phyloP scores from a whole-genome alignment of 2,113 vertebrate genomes.

The Aldabrachelys gigantea region DNA sequence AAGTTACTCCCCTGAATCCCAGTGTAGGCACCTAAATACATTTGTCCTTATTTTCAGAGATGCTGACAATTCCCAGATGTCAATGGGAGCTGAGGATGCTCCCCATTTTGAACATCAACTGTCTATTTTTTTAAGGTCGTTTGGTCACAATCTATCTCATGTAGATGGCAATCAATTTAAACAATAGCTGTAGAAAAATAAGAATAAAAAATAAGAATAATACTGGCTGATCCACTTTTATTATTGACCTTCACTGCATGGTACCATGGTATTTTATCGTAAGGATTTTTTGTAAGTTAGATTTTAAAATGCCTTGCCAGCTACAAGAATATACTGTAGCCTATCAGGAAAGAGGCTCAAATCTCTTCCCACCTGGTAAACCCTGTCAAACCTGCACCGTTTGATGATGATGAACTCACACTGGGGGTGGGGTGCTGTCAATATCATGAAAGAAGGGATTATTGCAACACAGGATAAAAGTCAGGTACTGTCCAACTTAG shows the following conservation, averaged over 20 bases:
- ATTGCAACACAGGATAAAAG: not conserved
- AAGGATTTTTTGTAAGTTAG: not conserved
- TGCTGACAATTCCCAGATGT: not conserved
- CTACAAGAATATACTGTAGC: accelerated
- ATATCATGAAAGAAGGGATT: not conserved
- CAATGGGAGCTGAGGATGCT: not conserved
- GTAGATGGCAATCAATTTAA: not conserved
- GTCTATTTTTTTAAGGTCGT: not conserved
- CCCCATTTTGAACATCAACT: not conserved
- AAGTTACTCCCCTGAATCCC: not conserved
- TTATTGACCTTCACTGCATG: not conserved
- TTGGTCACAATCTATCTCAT: not conserved
- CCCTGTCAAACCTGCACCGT: not conserved
- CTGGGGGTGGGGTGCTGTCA: not conserved
- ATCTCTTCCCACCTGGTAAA: not conserved
- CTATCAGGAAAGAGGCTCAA: not conserved
- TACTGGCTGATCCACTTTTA: accelerated
- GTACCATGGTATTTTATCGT: not conserved
- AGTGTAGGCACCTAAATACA: not conserved
- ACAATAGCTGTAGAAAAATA: not conserved
- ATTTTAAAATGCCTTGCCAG: not conserved
- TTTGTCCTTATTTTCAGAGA: not conserved
- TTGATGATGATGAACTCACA: not conserved
- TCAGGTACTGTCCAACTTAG: not conserved
- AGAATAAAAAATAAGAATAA: not conserved